These are phyloP conservation scores for Drosophila elegans DNA, from an alignment of 1,140 invertebrate genomes.

Conservation along the genomic window DNA sequence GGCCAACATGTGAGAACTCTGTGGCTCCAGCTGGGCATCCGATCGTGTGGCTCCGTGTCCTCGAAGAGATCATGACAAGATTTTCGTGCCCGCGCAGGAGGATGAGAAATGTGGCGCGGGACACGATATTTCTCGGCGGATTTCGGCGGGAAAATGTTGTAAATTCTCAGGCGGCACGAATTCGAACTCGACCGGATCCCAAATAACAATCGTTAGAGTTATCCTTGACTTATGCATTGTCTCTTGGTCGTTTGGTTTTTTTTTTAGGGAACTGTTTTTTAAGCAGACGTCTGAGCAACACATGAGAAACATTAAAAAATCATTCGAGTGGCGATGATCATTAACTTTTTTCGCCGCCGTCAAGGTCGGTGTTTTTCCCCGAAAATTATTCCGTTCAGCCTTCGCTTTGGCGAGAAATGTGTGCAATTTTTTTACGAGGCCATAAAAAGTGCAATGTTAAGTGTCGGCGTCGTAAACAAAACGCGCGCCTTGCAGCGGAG, in stretches of 20 bases:
- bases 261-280: constrained; percentile 33
- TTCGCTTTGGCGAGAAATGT: constrained; percentile 28
- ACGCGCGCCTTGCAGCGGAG: constrained; percentile 46
- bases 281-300: constrained; percentile 34
- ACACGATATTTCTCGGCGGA: constrained; percentile 74
- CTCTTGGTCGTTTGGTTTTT: constrained; percentile 43
- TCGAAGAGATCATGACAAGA: constrained; percentile 81
- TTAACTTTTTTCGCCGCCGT: constrained; percentile 69
- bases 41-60: constrained; percentile 68
- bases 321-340: constrained; percentile 50
- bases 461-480: constrained; percentile 69
- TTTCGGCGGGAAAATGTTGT: constrained; percentile 74
- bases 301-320: constrained; percentile 56
- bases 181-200: constrained; percentile 44
- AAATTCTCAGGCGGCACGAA: constrained; percentile 78
- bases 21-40: constrained; percentile 30
- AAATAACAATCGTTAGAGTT: constrained; percentile 57
- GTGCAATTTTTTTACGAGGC: constrained; percentile 61
- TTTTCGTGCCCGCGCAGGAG: constrained; percentile 72
- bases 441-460: constrained; percentile 71
- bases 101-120: constrained; percentile 79
- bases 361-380: constrained; percentile 51
- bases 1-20: constrained; percentile 47
- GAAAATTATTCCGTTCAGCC: constrained; percentile 20
- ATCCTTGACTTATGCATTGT: constrained; percentile 64